A percentile compares a stretch with the other conserved stretches of the same genome.
phyloP scores from a whole-genome alignment of 1,140 invertebrate genomes.

The Chrysopa pallens region DNA sequence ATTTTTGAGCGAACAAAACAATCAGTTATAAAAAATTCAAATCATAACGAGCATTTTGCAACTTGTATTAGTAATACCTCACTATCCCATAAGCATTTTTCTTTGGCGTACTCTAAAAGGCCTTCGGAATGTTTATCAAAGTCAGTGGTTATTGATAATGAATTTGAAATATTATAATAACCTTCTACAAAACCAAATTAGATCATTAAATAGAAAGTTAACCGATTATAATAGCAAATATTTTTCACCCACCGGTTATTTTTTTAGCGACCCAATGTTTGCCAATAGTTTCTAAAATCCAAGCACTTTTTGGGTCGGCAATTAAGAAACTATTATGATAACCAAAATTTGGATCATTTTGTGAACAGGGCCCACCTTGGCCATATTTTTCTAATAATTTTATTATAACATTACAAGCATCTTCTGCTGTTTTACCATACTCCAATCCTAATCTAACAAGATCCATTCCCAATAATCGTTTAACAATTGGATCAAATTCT shows the following conservation, averaged over 20 bases:
- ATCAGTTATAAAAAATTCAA: conserved; percentile 2
- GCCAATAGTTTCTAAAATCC: conserved; percentile 54
- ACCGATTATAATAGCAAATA: neutral
- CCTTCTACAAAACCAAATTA: conserved; percentile 26
- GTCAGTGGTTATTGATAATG: conserved; percentile 47
- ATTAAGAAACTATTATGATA: conserved; percentile 53
- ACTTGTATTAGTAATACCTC: conserved; percentile 20
- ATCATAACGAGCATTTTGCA: conserved; percentile 4
- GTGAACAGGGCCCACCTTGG: conserved; percentile 51
- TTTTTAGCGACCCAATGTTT: conserved; percentile 59
- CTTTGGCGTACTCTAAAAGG: conserved; percentile 37
- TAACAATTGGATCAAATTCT: conserved; percentile 27
- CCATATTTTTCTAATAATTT: conserved; percentile 43
- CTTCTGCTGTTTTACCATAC: conserved; percentile 34
- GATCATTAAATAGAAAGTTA: neutral
- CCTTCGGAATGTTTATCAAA: conserved; percentile 46
- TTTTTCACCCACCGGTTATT: conserved; percentile 28
- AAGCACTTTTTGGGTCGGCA: conserved; percentile 42
- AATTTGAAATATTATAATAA: conserved; percentile 50
- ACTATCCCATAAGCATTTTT: conserved; percentile 43
- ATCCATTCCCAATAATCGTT: conserved; percentile 53
- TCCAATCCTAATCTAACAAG: conserved; percentile 54
- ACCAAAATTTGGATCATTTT: conserved; percentile 28
- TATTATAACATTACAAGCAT: conserved; percentile 44
- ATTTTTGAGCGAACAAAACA: too few relatives aligned